These are phyloP conservation scores for Hydropotes inermis DNA, from an alignment of 2,113 vertebrate species.

Conservation along the genomic window DNA sequence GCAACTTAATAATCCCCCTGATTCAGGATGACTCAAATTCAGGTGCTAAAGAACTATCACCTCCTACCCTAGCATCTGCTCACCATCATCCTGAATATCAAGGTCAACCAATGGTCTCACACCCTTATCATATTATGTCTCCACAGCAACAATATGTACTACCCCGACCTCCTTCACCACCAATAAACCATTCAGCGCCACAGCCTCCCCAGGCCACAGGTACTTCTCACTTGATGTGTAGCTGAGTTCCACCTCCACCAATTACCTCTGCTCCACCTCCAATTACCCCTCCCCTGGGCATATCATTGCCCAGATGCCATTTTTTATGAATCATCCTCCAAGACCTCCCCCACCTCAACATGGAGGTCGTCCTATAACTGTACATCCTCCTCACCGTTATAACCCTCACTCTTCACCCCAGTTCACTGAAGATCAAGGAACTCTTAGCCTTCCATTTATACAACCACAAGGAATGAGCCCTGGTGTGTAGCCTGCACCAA, in stretches of 20 bases:
- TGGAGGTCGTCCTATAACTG: slow-evolving; percentile 91
- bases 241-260: slow-evolving; percentile 93
- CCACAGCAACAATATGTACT: slow-evolving; percentile 98
- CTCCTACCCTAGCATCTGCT: slow-evolving; percentile 80
- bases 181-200: slow-evolving; percentile 94
- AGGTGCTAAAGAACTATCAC: slow-evolving; percentile 87
- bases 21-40: slow-evolving; percentile 95
- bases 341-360: slow-evolving; percentile 93
- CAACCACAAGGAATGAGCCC: slow-evolving; percentile 96
- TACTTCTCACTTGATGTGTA: slow-evolving; percentile 96
- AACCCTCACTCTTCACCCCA: slow-evolving; percentile 93
- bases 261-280: slow-evolving; percentile 95
- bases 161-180: slow-evolving; percentile 92
- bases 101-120: slow-evolving; percentile 91
- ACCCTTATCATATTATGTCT: slow-evolving; percentile 95
- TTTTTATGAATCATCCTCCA: slow-evolving; percentile 95
- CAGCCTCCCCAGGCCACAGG: slow-evolving; percentile 92
- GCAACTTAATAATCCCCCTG: slow-evolving; percentile 97
- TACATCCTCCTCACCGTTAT: slow-evolving; percentile 93
- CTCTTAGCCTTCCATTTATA: slow-evolving; percentile 95
- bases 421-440: slow-evolving; percentile 97
- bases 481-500: slow-evolving; percentile 95
- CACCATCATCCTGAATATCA: slow-evolving; percentile 92
- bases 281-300: slow-evolving; percentile 95
- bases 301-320: slow-evolving; percentile 94